Percentiles rank a stretch among this genome's conserved stretches.
These are phyloP conservation scores for Cataglyphis cursor DNA, from an alignment of 2,888 invertebrate species.

Conservation along the genomic window DNA sequence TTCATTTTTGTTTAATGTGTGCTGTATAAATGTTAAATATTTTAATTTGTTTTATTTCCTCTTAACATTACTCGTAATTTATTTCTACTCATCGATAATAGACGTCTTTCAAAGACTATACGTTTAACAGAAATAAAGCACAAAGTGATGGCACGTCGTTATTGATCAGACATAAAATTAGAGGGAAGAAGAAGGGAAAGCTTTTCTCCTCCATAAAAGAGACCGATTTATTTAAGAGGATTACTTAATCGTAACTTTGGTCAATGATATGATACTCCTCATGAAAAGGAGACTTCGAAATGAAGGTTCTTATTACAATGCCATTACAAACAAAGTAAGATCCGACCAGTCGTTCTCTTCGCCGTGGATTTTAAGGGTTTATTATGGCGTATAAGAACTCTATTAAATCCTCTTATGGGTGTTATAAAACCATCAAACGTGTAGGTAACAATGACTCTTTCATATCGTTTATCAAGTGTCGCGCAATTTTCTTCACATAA, in stretches of 20 bases:
- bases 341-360: background rate
- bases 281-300: slow-evolving; percentile 11
- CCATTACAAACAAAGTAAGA: slow-evolving; percentile 14
- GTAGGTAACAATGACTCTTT: slow-evolving; percentile 23
- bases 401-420: slow-evolving; percentile 11
- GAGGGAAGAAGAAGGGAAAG: background rate
- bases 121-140: slow-evolving; percentile 15
- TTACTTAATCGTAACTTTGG: slow-evolving; percentile 22
- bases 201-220: background rate
- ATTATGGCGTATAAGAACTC: slow-evolving; percentile 21
- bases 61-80: background rate
- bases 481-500: background rate
- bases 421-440: background rate
- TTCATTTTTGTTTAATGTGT: background rate
- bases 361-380: slow-evolving; percentile 15
- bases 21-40: background rate
- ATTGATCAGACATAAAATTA: slow-evolving; percentile 38
- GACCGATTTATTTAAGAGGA: slow-evolving; percentile 26
- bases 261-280: background rate
- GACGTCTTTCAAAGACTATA: background rate
- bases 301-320: slow-evolving; percentile 35
- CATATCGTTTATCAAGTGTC: background rate
- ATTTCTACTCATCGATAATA: background rate
- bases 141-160: slow-evolving; percentile 35
- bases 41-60: background rate